Percentiles rank a stretch among this genome's conserved stretches.
phyloP scores from a whole-genome alignment of 2,113 vertebrate genomes.

The Peromyscus californicus region DNA sequence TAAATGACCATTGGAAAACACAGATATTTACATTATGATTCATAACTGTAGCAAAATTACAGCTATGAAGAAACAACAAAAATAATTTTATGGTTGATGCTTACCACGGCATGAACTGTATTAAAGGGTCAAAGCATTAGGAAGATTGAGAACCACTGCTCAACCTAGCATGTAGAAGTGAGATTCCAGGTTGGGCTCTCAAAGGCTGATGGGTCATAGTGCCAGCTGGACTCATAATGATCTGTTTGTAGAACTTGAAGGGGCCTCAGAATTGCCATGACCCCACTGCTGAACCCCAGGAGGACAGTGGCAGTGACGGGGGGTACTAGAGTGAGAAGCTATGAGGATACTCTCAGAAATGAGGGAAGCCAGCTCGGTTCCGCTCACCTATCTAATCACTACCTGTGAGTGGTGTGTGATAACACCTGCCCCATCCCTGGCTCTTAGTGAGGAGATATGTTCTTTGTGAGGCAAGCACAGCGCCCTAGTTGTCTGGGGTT shows the following conservation, averaged over 20 bases:
- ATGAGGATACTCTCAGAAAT: too few species aligned
- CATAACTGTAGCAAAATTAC: not conserved
- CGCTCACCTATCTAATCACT: not conserved
- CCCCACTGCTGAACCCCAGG: not conserved
- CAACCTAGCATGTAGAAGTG: not conserved
- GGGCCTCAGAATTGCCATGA: not conserved
- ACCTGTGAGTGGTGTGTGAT: too few species aligned
- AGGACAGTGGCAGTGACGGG: not conserved
- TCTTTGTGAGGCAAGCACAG: not conserved
- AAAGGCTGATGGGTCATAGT: not conserved
- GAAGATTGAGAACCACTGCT: not conserved
- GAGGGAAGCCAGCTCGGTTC: not conserved
- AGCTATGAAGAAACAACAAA: not conserved
- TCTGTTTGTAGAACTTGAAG: not conserved
- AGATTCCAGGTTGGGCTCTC: not conserved
- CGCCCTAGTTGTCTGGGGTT: not conserved
- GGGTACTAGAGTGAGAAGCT: not conserved
- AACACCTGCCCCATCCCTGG: not conserved
- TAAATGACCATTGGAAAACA: not conserved
- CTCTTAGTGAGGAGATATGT: not conserved
- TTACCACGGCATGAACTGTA: not conserved
- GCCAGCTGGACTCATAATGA: rapidly evolving
- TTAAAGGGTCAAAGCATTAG: not conserved
- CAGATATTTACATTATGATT: not conserved
- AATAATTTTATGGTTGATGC: not conserved